Evolutionary conservation across 2,888 invertebrate genomes (phyloP).

Genomic region (Cancer borealis): DNA sequence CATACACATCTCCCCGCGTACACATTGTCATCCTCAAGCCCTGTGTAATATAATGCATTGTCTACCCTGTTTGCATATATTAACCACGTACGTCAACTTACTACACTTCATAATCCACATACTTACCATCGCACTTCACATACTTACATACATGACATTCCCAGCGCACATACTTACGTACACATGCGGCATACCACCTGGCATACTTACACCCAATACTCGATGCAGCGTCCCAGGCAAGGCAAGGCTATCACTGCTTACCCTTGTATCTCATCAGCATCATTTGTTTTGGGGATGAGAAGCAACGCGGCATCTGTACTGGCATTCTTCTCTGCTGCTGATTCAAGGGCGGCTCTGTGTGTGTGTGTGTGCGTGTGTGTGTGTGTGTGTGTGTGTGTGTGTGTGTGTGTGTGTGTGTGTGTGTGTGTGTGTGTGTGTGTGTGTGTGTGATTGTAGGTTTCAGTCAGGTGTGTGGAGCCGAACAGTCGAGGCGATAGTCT

Average conservation of each 20-base stretch:
- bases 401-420: constrained; percentile 53
- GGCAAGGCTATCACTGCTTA: too few species aligned
- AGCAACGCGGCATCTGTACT: background rate
- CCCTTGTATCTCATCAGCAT: too few species aligned
- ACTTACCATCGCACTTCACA: background rate
- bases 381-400: constrained; percentile 44
- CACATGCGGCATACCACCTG: background rate
- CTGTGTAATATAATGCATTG: background rate
- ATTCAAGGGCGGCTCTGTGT: background rate
- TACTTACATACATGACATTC: background rate
- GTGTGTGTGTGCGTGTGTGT: too few species aligned
- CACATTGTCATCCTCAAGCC: background rate
- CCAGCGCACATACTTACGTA: background rate
- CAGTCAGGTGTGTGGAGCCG: background rate
- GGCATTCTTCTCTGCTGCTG: constrained; percentile 9
- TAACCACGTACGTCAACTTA: background rate
- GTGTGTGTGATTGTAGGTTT: constrained; percentile 37
- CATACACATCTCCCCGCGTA: background rate
- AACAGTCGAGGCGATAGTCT: background rate
- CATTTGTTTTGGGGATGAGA: background rate
- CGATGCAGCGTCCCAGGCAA: too few species aligned
- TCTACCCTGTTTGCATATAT: background rate
- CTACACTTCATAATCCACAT: background rate
- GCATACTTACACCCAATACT: background rate
- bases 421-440: too few species aligned